Conservation (phyloP, 2,797 vertebrate genomes). For the Schizothorax lantsangensis region DNA sequence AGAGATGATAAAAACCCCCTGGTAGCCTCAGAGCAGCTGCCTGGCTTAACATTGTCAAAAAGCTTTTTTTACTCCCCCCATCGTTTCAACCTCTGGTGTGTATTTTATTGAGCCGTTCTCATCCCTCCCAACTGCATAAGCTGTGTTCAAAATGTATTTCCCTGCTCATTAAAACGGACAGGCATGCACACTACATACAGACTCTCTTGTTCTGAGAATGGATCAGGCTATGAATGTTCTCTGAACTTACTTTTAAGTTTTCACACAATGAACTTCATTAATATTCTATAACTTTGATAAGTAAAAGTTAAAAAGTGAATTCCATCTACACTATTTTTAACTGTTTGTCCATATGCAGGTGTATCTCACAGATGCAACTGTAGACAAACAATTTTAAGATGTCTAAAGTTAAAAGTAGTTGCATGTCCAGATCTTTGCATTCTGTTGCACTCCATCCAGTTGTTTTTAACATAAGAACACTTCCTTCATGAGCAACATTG, state of each 20-base stretch:
- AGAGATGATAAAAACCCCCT: slow-evolving; percentile 84
- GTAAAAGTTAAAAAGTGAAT: neutral
- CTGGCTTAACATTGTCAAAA: slow-evolving; percentile 89
- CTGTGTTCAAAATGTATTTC: slow-evolving; percentile 84
- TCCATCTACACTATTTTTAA: neutral
- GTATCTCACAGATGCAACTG: neutral
- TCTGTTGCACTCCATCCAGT: neutral
- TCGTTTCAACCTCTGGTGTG: slow-evolving; percentile 84
- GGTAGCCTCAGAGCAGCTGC: slow-evolving; percentile 83
- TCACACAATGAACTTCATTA: slow-evolving; percentile 17
- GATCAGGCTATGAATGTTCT: slow-evolving; percentile 32
- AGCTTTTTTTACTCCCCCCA: slow-evolving; percentile 81
- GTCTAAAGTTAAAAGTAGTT: neutral
- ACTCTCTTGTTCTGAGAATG: slow-evolving; percentile 66
- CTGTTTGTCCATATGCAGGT: neutral
- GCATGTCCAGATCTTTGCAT: neutral
- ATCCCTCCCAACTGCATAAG: slow-evolving; percentile 80
- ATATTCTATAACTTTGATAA: slow-evolving; percentile 15
- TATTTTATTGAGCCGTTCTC: slow-evolving; percentile 88
- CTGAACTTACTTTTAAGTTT: slow-evolving; percentile 40
- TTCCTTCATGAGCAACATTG: neutral
- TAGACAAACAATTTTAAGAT: neutral
- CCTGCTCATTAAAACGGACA: slow-evolving; percentile 80
- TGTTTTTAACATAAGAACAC: slow-evolving; percentile 1
- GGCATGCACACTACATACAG: slow-evolving; percentile 74